A percentile compares a stretch with the other conserved stretches of the same genome.
phyloP scores from a whole-genome alignment of 2,113 vertebrate species.

The Fulmarus glacialis region DNA sequence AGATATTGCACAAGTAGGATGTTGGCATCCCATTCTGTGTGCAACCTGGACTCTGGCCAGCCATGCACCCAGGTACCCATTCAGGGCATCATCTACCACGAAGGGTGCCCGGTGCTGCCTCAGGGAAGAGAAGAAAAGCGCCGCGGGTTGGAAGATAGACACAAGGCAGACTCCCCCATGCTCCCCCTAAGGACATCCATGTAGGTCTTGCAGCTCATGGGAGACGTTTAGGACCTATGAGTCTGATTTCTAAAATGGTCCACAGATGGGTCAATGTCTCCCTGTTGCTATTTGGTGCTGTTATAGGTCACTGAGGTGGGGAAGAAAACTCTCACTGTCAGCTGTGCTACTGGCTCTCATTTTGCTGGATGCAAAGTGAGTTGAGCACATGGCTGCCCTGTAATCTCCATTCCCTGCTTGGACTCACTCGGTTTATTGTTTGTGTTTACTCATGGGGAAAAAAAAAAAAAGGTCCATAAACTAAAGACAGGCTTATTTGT shows the following conservation, averaged over 20 bases:
- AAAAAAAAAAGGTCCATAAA: neutral
- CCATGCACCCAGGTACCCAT: neutral
- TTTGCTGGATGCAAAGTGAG: neutral
- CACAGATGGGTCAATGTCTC: neutral
- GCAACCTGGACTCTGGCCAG: neutral
- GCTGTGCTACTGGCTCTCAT: neutral
- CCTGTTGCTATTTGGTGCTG: neutral
- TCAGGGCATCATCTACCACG: neutral
- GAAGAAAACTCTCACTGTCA: no score
- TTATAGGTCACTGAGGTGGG: neutral
- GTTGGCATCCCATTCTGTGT: rapidly evolving
- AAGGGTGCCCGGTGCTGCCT: neutral
- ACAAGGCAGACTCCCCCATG: neutral
- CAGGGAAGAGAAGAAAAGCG: neutral
- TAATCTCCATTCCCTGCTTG: rapidly evolving
- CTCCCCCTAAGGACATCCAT: neutral
- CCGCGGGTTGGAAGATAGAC: neutral
- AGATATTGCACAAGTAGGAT: neutral
- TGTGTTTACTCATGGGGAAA: neutral
- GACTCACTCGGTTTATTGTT: neutral
- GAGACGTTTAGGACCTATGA: neutral
- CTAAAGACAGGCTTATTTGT: neutral
- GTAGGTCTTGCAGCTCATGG: neutral
- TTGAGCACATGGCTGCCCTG: neutral
- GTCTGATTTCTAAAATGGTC: neutral